Evolutionary conservation across 1,140 invertebrate species (phyloP).

Genomic region (Manduca sexta): DNA sequence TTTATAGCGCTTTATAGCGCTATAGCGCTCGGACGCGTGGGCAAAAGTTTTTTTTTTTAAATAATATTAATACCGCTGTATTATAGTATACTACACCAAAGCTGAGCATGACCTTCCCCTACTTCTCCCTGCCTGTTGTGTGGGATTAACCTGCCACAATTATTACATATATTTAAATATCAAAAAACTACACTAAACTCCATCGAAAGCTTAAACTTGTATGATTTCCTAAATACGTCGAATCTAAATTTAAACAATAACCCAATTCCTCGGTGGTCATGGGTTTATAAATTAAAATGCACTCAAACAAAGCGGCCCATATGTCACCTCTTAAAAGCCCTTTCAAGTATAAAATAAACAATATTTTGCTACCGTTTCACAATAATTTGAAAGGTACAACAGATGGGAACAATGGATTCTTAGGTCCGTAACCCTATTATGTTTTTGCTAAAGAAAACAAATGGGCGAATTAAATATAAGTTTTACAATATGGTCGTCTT

Average conservation of each 20-base stretch:
- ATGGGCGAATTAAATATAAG: constrained; percentile 44
- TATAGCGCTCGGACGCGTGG: too few relatives aligned
- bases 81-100: too few relatives aligned
- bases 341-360: constrained; percentile 63
- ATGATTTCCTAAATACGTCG: too few relatives aligned
- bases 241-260: constrained; percentile 60
- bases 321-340: constrained; percentile 56
- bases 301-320: constrained; percentile 45
- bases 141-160: too few relatives aligned
- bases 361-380: constrained; percentile 64
- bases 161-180: too few relatives aligned
- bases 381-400: constrained; percentile 40
- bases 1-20: too few relatives aligned
- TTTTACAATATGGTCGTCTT: constrained; percentile 43
- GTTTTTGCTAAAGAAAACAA: constrained; percentile 49
- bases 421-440: constrained; percentile 58
- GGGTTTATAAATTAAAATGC: constrained; percentile 51
- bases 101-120: too few relatives aligned
- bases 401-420: constrained; percentile 45
- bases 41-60: too few relatives aligned
- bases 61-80: too few relatives aligned
- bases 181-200: too few relatives aligned
- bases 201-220: too few relatives aligned
- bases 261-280: constrained; percentile 52
- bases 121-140: too few relatives aligned